phyloP scores from a whole-genome alignment of 1,140 invertebrate genomes.

The Orchestia grillus region DNA sequence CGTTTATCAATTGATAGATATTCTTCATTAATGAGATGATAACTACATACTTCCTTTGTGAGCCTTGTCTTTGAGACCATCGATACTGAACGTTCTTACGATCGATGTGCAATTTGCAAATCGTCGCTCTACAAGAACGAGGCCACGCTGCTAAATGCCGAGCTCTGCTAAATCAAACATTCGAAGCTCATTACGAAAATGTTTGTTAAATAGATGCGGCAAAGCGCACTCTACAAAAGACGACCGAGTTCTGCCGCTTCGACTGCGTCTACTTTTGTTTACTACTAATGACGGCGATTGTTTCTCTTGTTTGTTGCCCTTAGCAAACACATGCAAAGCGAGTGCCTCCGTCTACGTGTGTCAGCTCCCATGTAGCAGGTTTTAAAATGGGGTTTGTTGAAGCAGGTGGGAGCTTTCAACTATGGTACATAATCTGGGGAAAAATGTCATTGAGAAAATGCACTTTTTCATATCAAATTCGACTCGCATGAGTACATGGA shows the following conservation, averaged over 20 bases:
- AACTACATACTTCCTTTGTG: background rate
- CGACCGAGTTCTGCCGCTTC: background rate
- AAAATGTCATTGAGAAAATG: background rate
- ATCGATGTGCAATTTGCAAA: background rate
- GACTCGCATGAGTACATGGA: background rate
- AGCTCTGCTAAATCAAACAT: conserved; percentile 28
- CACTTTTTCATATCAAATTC: background rate
- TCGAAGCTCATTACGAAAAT: conserved; percentile 25
- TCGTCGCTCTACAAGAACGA: background rate
- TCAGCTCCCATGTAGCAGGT: background rate
- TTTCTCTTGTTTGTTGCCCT: background rate
- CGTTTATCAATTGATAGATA: background rate
- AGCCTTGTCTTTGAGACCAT: background rate
- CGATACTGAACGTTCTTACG: background rate
- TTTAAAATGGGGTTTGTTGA: background rate
- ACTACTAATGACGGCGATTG: conserved; percentile 39
- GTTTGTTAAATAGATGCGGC: conserved; percentile 29
- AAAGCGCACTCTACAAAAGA: background rate
- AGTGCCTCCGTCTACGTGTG: background rate
- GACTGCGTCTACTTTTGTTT: background rate
- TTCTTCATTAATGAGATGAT: background rate
- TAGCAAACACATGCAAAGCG: background rate
- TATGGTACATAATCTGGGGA: background rate
- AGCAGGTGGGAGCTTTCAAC: background rate
- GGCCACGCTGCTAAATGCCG: background rate